Evolutionary conservation across 2,113 vertebrate species (phyloP), one percentile per base, ranked within the genome.

Genomic region (Podiceps cristatus): DNA sequence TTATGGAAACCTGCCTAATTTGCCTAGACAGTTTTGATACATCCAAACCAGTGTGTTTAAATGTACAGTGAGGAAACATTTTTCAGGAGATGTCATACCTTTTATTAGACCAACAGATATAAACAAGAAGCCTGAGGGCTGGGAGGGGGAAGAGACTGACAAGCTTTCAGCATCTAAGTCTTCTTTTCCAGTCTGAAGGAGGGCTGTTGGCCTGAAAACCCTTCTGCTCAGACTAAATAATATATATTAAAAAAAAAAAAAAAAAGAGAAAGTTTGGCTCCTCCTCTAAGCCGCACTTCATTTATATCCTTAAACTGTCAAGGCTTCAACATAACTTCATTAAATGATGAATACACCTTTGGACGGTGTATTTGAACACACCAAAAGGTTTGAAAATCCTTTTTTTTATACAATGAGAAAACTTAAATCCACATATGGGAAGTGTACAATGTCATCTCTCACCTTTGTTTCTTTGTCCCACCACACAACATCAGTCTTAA

Each of bases 11-110:
- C 81, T 47, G 94, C 68, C 84, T 94, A 94, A 96, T 91, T 95
- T 7, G 0, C 94, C 84, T 53, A 95, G 94, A 95, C 89, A 89
- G 96, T 85, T 96, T 53, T 96, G 87, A 97, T 91, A 96, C 94
- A 96, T 72, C 94, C 84, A 95, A 95, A 88, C 76, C 83, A 86
- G 60, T 52, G 29, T 71, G 94, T 94, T 93, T 88, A 91, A 96
- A 93, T 73, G 86, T 95, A 96, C 90, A 84, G 87, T 0, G 0
- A 90, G 87, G 95, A 94, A 95, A 95, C 87, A 84, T 95, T 96
- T 96, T 93, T 95, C 95, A 92, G 71, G 66, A 92, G 96, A 95
- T 94, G 95, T 88, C 94, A 93, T 87, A 90, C 47, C 93, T 96
- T 90, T 94, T 94, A 96, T 91, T 94, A 94, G 90, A 94, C 69